Conservation (phyloP, 2,888 invertebrate species). For the Andrena marginata region DNA sequence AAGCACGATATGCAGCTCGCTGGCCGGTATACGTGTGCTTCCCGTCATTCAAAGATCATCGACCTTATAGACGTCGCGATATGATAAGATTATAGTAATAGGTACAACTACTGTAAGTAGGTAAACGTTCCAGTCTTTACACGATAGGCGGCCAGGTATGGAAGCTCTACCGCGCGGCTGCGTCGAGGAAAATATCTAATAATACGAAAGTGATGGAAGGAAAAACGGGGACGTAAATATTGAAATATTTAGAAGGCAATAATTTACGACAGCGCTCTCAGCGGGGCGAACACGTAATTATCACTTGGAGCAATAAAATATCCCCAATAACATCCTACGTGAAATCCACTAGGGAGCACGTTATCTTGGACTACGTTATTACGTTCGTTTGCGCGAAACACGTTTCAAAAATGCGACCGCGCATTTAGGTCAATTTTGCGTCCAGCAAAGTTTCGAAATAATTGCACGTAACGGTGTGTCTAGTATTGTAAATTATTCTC, state of each 20-base stretch:
- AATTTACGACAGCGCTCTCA: not conserved
- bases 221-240: not conserved
- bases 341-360: not conserved
- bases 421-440: conserved; percentile 24
- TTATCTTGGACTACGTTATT: not conserved
- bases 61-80: conserved; percentile 62
- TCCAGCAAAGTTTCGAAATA: conserved; percentile 35
- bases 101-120: conserved; percentile 62
- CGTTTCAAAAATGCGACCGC: not conserved
- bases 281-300: not conserved
- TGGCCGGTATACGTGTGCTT: conserved; percentile 36
- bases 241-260: not conserved
- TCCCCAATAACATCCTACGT: not conserved
- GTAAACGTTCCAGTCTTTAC: conserved; percentile 56
- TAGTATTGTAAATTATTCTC: not conserved
- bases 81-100: conserved; percentile 67
- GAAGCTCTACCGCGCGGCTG: conserved; percentile 8
- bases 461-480: conserved; percentile 15
- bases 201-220: not conserved
- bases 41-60: conserved; percentile 64
- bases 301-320: not conserved
- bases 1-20: conserved; percentile 33
- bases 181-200: conserved; percentile 16
- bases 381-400: not conserved
- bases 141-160: conserved; percentile 20